Evolutionary conservation across 2,888 invertebrate species (phyloP), one percentile per base, ranked within the genome.

Genomic region (Parnassius apollo): DNA sequence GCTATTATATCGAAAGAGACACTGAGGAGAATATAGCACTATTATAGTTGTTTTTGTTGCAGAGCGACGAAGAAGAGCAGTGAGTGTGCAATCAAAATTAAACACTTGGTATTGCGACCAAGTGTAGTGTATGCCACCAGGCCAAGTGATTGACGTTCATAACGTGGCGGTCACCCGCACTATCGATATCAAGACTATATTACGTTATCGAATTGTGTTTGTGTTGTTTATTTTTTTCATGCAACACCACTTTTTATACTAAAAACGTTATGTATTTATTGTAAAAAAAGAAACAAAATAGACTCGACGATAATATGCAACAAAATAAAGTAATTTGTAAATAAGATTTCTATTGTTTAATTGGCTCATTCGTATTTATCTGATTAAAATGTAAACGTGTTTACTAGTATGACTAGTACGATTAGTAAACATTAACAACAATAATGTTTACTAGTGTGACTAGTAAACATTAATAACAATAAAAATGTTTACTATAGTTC

Each of bases 281-380:
- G 85, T 89, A 88, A 83, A 88, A 18, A 74, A 88, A 80, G 85
- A 72, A 87, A 88, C 83, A 77, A 79, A 85, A 88, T 86, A 83
- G 87, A 89, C 87, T 88, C 83, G 82, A 85, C 50, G 55, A 73
- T 69, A 70, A 69, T 82, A 88, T 85, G 86, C 83, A 88, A 89
- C 83, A 85, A 89, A 88, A 86, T 88, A 90, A 90, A 90, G 78
- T 82, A 80, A 89, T 88, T 89, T 91, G 89, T 90, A 90, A 86
- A 88, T 89, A 89, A 75, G 35, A 25, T 42, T 13, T 42, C 44
- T n/a, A 11, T n/a, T 52, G 45, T 51, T 58, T 58, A 2, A 58
- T 58, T 58, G 7, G 13, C 9, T 13, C 12, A 13, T 35, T 35
- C 35, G 4, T 35, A 7, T 35, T 35, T 35, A 35, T 35, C 35